These are phyloP conservation scores for Toxonevra muliebris DNA, from an alignment of 2,888 invertebrate genomes.

Conservation along the genomic window DNA sequence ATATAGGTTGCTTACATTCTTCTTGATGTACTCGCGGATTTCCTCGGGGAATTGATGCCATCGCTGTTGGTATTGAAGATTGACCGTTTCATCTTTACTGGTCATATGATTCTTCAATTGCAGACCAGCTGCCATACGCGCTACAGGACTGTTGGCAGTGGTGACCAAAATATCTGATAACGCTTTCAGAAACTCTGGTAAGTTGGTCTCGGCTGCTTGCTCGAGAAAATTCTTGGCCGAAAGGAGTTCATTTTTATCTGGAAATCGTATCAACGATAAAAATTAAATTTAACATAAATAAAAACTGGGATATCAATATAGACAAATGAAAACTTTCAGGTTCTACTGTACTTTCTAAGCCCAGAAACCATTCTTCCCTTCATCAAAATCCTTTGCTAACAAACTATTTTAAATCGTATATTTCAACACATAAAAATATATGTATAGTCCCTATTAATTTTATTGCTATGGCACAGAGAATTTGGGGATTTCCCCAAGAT, in stretches of 20 bases:
- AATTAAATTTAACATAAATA: constrained; percentile 6
- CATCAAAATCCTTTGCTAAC: too few species aligned
- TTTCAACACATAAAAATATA: too few species aligned
- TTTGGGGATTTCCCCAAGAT: too few species aligned
- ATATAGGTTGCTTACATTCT: constrained; percentile 76
- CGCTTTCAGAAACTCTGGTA: constrained; percentile 92
- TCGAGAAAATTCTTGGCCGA: constrained; percentile 92
- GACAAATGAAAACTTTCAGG: too few species aligned
- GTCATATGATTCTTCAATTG: constrained; percentile 98
- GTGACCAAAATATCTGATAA: constrained; percentile 92
- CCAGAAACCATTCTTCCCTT: too few species aligned
- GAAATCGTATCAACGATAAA: constrained; percentile 59
- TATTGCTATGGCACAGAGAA: too few species aligned
- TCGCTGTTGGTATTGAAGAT: constrained; percentile 85
- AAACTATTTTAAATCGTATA: too few species aligned
- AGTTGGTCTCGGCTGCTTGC: constrained; percentile 90
- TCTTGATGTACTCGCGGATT: constrained; percentile 87
- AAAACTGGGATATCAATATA: too few species aligned
- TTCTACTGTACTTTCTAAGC: too few species aligned
- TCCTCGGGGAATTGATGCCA: constrained; percentile 94
- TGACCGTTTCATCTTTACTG: constrained; percentile 88
- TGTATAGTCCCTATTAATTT: too few species aligned
- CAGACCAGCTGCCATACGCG: constrained; percentile 97
- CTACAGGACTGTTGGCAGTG: constrained; percentile 89
- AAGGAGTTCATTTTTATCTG: constrained; percentile 94